Percentiles rank a stretch among this genome's conserved stretches.
phyloP scores from a whole-genome alignment of 2,888 invertebrate genomes.

The Germaria angustata region DNA sequence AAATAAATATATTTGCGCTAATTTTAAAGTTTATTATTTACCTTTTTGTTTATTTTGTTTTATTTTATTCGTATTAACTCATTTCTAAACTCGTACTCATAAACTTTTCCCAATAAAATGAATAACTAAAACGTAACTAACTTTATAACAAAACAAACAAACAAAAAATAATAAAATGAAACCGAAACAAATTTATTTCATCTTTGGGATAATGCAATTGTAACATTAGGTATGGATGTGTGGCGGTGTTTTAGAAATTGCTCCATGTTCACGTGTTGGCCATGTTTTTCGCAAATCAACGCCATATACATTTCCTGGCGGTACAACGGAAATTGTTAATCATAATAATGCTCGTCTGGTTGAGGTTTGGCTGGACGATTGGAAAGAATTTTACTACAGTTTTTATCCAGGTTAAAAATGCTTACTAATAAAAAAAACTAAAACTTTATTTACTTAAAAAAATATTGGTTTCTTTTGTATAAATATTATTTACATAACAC shows the following conservation, averaged over 20 bases:
- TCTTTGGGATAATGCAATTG: constrained; percentile 36
- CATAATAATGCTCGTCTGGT: constrained; percentile 99
- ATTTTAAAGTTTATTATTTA: constrained; percentile 16
- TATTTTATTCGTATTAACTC: constrained; percentile 45
- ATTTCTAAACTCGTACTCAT: constrained; percentile 40
- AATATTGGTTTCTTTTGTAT: background rate
- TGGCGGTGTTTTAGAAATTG: constrained; percentile 95
- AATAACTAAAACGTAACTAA: constrained; percentile 45
- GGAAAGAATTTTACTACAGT: constrained; percentile 99
- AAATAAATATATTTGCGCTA: constrained; percentile 34
- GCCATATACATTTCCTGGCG: constrained; percentile 99
- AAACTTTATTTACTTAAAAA: background rate
- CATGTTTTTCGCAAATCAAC: constrained; percentile 99
- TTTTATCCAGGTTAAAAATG: constrained; percentile 93
- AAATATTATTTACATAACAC: constrained; percentile 55
- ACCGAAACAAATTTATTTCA: constrained; percentile 33
- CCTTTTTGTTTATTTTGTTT: constrained; percentile 44
- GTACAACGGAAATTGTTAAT: constrained; percentile 97
- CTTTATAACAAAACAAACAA: constrained; percentile 25
- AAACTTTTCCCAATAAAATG: constrained; percentile 22
- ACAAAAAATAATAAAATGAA: constrained; percentile 15
- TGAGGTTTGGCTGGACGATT: constrained; percentile 99
- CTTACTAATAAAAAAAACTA: constrained; percentile 36
- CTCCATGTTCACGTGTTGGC: constrained; percentile 96
- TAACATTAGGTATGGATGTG: constrained; percentile 95